Base-by-base conservation (phyloP, 2,888 invertebrate species). In the Ophion obscuratus region DNA sequence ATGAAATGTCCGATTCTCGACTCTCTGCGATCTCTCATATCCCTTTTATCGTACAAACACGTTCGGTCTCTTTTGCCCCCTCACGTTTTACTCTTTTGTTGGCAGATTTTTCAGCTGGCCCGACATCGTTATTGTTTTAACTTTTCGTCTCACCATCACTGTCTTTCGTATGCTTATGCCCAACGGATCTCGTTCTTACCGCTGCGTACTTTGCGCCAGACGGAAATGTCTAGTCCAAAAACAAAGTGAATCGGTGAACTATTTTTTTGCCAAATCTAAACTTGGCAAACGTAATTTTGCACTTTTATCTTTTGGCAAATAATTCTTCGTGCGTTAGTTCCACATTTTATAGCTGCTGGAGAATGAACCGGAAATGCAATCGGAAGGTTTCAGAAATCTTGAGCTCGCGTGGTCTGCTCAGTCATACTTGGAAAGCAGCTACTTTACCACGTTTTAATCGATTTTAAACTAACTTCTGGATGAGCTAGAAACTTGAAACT, bases 21-120 rank as follows among this genome's bases (percentile, higher is more conserved):
- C 36, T 47, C 76, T 66, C 53, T 36, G 66, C 66, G 76, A 44
- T 36, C 53, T n/a, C 53, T 76, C 62, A 31, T 59, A 62, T 47
- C 62, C 76, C 53, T 20, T 20, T 17, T 57, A 47, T 53, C 36
- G 31, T 11, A 57, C 53, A 76, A 66, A 31, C 57, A 76, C 20
- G 47, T 76, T 76, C 57, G 53, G 66, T 47, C 57, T 14, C 47
- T 66, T 57, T 24, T 53, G n/a, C 62, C 9, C 36, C 62, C 62
- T 17, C 40, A 24, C 24, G 24, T 24, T 27, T 62, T 9, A 44
- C 24, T 17, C 61, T 75, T 62, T 47, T 62, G 44, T 75, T 75
- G 64, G 74, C 62, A 36, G 20, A 74, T 40, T 57, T 59, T 44
- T 17, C n/a, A 73, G 17, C 14, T 44, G 61, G 59, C 27, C 14